Evolutionary conservation across 2,888 invertebrate genomes (phyloP).

Genomic region (Alitta virens): DNA sequence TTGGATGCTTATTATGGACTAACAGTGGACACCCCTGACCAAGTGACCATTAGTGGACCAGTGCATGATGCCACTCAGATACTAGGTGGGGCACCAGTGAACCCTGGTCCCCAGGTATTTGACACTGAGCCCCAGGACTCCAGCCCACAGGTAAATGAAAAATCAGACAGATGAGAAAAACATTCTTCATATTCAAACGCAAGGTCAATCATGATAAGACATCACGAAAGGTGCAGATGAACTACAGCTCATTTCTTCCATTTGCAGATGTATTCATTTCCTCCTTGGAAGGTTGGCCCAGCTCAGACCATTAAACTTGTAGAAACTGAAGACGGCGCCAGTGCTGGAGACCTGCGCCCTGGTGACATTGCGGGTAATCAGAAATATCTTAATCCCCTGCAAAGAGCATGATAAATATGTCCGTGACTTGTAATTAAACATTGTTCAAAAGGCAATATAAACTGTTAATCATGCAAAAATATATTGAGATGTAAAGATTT

Average conservation of each 20-base stretch:
- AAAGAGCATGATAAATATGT: no score
- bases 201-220: no score
- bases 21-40: not conserved
- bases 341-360: not conserved
- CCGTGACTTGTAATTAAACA: no score
- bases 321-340: not conserved
- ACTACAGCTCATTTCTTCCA: no score
- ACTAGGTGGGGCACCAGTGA: not conserved
- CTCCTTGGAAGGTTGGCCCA: conserved; percentile 13
- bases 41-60: not conserved
- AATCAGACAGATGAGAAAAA: no score
- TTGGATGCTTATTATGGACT: conserved; percentile 8
- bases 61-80: not conserved
- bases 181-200: no score
- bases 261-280: conserved; percentile 10
- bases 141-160: not conserved
- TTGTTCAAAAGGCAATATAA: no score
- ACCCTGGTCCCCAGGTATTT: not conserved
- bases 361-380: not conserved
- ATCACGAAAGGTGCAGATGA: no score
- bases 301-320: conserved; percentile 11
- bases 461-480: no score
- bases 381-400: no score
- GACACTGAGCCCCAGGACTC: not conserved
- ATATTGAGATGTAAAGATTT: not conserved